Percentiles rank a stretch among this genome's conserved stretches.
phyloP scores from a whole-genome alignment of 2,113 vertebrate species.

The Carlito syrichta region DNA sequence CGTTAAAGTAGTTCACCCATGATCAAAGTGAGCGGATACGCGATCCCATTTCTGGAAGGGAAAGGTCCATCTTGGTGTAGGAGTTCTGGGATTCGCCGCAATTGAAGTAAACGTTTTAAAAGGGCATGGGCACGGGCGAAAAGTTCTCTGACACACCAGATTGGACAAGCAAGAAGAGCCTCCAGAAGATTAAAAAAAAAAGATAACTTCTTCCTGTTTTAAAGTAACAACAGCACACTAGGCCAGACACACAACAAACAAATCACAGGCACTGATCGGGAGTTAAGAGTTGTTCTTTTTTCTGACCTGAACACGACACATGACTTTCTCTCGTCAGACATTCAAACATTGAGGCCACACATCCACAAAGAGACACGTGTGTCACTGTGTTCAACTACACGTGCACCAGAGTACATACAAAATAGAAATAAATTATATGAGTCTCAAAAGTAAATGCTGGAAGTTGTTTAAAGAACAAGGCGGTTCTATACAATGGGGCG shows the following conservation, averaged over 20 bases:
- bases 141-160: constrained; percentile 66
- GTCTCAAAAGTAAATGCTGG: constrained; percentile 77
- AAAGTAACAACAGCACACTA: constrained; percentile 55
- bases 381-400: constrained; percentile 76
- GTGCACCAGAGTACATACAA: constrained; percentile 79
- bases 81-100: constrained; percentile 50
- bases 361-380: constrained; percentile 74
- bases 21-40: constrained; percentile 66
- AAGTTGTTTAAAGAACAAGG: constrained; percentile 71
- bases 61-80: constrained; percentile 63
- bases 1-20: constrained; percentile 32
- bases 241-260: constrained; percentile 69
- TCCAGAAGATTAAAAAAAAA: constrained; percentile 70
- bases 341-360: constrained; percentile 74
- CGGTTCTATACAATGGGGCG: constrained; percentile 64
- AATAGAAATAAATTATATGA: constrained; percentile 81
- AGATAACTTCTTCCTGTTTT: constrained; percentile 48
- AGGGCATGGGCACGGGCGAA: constrained; percentile 69
- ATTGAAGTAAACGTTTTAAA: constrained; percentile 67
- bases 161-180: constrained; percentile 71
- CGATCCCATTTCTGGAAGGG: constrained; percentile 47
- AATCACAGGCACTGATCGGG: constrained; percentile 73
- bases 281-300: constrained; percentile 66
- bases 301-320: constrained; percentile 73
- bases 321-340: constrained; percentile 73